Conservation (phyloP, 1,140 invertebrate species). For the Solenopsis fugax region DNA sequence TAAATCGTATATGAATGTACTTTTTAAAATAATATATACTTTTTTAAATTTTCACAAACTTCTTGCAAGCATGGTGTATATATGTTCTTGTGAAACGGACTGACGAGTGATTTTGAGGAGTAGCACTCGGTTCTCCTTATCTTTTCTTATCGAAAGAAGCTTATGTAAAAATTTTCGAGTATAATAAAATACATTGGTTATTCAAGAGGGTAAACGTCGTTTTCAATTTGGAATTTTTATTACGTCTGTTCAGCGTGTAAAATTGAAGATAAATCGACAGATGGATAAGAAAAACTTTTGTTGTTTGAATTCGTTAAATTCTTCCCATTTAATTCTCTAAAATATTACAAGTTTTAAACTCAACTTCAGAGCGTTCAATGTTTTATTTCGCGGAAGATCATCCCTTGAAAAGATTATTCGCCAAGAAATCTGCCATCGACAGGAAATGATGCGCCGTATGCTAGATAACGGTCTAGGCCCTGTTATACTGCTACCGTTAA, state of each 20-base stretch:
- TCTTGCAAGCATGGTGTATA: too few relatives aligned
- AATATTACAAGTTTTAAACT: not conserved
- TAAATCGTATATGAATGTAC: too few relatives aligned
- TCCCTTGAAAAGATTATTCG: not conserved
- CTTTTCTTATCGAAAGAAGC: not conserved
- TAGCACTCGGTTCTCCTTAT: not conserved
- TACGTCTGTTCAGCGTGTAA: not conserved
- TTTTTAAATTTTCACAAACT: too few relatives aligned
- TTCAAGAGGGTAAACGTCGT: not conserved
- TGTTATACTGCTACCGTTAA: constrained; percentile 31
- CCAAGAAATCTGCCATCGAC: constrained; percentile 6
- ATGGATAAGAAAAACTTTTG: not conserved
- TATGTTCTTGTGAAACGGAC: too few relatives aligned
- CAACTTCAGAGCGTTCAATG: not conserved
- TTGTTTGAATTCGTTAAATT: not conserved
- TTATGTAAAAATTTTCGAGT: not conserved
- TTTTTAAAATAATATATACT: too few relatives aligned
- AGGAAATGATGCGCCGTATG: not conserved
- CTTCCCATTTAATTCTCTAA: not conserved
- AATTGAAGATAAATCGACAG: not conserved
- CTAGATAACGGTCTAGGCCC: constrained; percentile 29
- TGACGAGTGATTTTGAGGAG: not conserved
- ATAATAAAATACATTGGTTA: not conserved
- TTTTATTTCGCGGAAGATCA: not conserved
- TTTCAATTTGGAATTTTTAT: not conserved